A percentile compares a stretch with the other conserved stretches of the same genome.
These are phyloP conservation scores for Pyrocephalus nanus DNA, from an alignment of 2,797 vertebrate species.

Conservation along the genomic window DNA sequence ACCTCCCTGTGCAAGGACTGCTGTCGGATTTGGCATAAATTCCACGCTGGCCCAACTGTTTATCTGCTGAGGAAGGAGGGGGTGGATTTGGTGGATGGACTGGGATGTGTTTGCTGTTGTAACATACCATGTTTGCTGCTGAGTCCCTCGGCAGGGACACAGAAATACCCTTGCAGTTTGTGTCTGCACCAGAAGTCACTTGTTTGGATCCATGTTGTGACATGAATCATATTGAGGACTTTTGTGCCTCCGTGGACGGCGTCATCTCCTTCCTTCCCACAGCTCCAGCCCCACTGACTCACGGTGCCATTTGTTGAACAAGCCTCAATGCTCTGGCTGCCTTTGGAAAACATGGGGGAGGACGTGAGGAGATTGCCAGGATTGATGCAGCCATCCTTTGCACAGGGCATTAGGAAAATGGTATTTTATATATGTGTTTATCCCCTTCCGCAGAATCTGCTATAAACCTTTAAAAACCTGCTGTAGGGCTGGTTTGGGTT, in stretches of 20 bases:
- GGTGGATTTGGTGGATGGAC: neutral
- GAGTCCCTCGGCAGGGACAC: neutral
- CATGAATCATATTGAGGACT: constrained; percentile 19
- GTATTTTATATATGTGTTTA: constrained; percentile 35
- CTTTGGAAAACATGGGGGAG: constrained; percentile 46
- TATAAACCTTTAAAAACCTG: constrained; percentile 1
- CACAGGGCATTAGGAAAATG: constrained; percentile 32
- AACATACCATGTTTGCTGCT: neutral
- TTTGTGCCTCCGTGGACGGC: neutral
- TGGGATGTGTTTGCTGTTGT: neutral
- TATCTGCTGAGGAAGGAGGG: neutral
- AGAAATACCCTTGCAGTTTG: neutral
- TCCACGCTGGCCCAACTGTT: neutral
- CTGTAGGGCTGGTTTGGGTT: neutral
- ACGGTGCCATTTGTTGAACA: constrained; percentile 32
- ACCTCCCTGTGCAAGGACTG: neutral
- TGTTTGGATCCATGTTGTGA: neutral
- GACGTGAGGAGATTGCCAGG: constrained; percentile 35
- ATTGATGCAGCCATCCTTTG: neutral
- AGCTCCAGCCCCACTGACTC: constrained; percentile 52
- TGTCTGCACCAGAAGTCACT: neutral
- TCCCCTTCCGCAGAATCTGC: neutral
- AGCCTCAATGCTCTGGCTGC: neutral
- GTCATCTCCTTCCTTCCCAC: constrained; percentile 22
- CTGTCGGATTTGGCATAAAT: neutral